Evolutionary conservation across 2,797 vertebrate genomes (phyloP).

Genomic region (Sorex maritimensis): DNA sequence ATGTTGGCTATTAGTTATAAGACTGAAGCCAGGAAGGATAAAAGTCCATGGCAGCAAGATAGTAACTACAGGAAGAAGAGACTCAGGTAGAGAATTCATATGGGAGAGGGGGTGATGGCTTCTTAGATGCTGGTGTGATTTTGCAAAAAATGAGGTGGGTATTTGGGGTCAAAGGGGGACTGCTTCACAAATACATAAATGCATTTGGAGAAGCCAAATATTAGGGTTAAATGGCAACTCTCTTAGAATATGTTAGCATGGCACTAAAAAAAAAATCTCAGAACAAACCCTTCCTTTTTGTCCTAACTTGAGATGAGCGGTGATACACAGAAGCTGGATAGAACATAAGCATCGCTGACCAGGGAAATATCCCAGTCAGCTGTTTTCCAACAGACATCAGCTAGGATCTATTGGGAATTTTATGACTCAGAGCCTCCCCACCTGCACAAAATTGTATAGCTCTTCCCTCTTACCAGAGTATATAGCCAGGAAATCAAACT

Average conservation of each 20-base stretch:
- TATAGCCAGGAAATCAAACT: conserved; percentile 29
- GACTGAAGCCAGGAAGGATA: not conserved
- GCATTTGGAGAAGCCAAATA: not conserved
- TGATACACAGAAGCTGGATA: not conserved
- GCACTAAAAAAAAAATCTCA: no score
- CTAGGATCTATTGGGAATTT: not conserved
- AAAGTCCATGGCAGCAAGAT: not conserved
- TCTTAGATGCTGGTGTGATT: not conserved
- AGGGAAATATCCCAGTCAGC: not conserved
- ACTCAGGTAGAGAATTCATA: not conserved
- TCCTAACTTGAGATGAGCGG: not conserved
- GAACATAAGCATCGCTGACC: not conserved
- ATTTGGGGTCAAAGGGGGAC: not conserved
- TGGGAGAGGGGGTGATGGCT: not conserved
- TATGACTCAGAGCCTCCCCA: not conserved
- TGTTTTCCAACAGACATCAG: not conserved
- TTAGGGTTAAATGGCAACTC: not conserved
- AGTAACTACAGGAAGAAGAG: not conserved
- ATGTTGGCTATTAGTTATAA: not conserved
- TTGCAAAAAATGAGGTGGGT: conserved; percentile 1
- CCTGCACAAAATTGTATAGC: conserved; percentile 20
- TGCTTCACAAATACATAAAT: conserved; percentile 17
- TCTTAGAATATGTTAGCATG: not conserved
- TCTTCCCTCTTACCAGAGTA: not conserved
- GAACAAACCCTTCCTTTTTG: not conserved